Conservation (phyloP, 2,113 vertebrate species). For the Pomatostomus ruficeps region DNA sequence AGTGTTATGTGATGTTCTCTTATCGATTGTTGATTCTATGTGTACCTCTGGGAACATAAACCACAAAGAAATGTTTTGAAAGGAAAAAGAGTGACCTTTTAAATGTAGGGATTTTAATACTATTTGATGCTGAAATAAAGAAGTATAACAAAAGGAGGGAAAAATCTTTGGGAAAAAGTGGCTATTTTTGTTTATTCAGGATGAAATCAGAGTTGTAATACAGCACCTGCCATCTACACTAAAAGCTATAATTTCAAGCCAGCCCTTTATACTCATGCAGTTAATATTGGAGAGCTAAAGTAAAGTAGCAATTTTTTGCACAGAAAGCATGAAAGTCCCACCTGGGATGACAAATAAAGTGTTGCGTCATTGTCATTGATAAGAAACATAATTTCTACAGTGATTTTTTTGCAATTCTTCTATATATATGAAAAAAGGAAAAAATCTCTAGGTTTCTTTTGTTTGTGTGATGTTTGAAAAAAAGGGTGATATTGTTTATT, state of each 20-base stretch:
- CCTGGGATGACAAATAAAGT: background rate
- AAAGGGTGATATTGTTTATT: background rate
- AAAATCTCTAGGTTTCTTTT: background rate
- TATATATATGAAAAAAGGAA: background rate
- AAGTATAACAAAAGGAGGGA: constrained; percentile 22
- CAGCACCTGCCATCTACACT: background rate
- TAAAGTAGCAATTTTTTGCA: background rate
- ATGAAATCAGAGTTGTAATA: constrained; percentile 1
- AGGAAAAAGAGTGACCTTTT: constrained; percentile 76
- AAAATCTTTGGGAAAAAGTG: constrained; percentile 15
- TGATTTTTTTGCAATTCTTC: background rate
- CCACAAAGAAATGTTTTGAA: constrained; percentile 75
- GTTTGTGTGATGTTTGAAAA: background rate
- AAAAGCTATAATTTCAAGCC: background rate
- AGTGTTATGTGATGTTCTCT: constrained; percentile 63
- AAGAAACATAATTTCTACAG: background rate
- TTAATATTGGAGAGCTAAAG: background rate
- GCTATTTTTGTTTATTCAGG: constrained; percentile 30
- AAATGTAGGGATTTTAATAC: constrained; percentile 70
- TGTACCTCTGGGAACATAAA: constrained; percentile 65
- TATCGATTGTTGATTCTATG: constrained; percentile 75
- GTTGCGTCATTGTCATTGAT: background rate
- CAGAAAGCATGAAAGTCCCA: background rate
- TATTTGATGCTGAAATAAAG: constrained; percentile 67
- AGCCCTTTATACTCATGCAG: background rate